Base-by-base conservation (phyloP, 2,797 vertebrate genomes). In the Heliangelus exortis region DNA sequence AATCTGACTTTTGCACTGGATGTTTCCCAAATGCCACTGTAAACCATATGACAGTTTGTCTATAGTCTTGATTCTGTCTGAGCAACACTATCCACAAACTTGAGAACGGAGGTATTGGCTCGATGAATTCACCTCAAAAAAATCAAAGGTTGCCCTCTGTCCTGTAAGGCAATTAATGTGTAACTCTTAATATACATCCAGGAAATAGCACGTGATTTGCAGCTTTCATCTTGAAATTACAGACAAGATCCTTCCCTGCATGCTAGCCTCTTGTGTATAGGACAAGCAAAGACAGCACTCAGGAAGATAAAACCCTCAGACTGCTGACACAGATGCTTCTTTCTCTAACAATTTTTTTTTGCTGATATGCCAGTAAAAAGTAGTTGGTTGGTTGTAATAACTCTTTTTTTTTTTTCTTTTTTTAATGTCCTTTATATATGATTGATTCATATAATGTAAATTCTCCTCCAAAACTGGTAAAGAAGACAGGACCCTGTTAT, bases 61-160 rank as follows among this genome's bases (percentile, higher is more conserved):
- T 34, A n/a, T 11, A 17, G 23, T 20, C 51, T 66, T 77, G 11
- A 43, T 59, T 29, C 12, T 6, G 5, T 7, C 0, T 4, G 31
- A 84, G 5, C 19, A 34, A 15, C 23, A 45, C 18, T 33, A 23
- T n/a, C 26, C 23, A 58, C 17, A 47, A 25, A 45, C 9, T 22
- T 10, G 9, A 47, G 58, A 39, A 26, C 22, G 75, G 47, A 81
- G 48, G 31, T 63, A 36, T 9, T 31, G 33, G 33, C 33, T 72
- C 0, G 0, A 7, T 21, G 7, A 71, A 15, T 9, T 9, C 31
- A 21, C 9, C 29, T 65, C 31, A 39, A 63, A 43, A 67, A 41
- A 41, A 41, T 33, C 54, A 57, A 8, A 4, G 6, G 14, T 29
- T 75, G 9, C 10, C 6, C 29, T 67, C 23, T 57, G 15, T 53